Evolutionary conservation across 64 coral and sea anemone genomes (phyloP), one percentile per base, ranked within the genome.

Genomic region (Orbicella faveolata): DNA sequence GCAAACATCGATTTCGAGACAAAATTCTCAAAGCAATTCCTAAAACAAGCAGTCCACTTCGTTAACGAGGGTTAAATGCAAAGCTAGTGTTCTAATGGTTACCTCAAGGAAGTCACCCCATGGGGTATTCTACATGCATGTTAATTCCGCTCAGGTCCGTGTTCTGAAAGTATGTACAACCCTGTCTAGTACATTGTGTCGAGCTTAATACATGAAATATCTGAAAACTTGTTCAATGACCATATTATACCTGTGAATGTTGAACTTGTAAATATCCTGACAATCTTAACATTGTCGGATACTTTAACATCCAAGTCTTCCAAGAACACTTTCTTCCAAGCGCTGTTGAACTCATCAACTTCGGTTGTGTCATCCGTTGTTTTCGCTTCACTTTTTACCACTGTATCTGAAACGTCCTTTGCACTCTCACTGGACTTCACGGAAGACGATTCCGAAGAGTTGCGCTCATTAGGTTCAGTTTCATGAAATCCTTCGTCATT

Each of bases 201-300:
- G 41, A 48, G 41, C 4, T 48, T 48, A 48, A 48, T 6, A 48
- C 15, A 9, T 14, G 15, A 59, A 59, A 59, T 59, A 34, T 63
- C 65, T 66, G 23, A 1, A 30, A 34, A 70, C 10, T 7, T 36
- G 6, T 19, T 84, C 34, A 33, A 36, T 66, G 15, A 15, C 15
- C 23, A 35, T 20, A 25, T 14, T 52, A 20, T 90, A 90, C 93
- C 93, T 25, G 93, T 94, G 55, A 94, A 94, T 74, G 93, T 94
- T n/a, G 93, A 94, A 77, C 93, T 96, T 74, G 94, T 96, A 64
- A 96, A 96, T 66, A 96, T 96, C 70, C 94, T 77, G 48, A 96
- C 94, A 92, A 96, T 83, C 69, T 87, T 91, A 35, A 87, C 81
- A 37, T 96, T 89, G 79, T 84, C 91, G 61, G 94, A 88, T 33